Evolutionary conservation across 2,113 vertebrate species (phyloP).

Genomic region (Hemiscyllium ocellatum): DNA sequence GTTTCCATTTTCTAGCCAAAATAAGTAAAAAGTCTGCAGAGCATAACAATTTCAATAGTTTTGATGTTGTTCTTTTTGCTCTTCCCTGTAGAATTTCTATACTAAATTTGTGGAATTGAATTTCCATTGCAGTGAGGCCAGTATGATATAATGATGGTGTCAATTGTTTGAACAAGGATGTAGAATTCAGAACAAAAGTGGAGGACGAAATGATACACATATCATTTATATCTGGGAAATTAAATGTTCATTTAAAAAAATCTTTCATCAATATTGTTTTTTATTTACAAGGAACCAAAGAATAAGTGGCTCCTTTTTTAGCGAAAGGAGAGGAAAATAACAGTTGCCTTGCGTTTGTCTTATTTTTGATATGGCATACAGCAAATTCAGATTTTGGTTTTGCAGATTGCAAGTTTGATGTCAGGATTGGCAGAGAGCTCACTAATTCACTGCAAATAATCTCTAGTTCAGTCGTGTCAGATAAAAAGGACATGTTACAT

Average conservation of each 20-base stretch:
- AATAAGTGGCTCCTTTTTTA: constrained; percentile 20
- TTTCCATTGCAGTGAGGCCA: constrained; percentile 7
- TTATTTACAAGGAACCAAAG: constrained; percentile 33
- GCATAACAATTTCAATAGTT: constrained; percentile 24
- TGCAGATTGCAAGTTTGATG: constrained; percentile 10
- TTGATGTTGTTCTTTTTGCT: constrained; percentile 29
- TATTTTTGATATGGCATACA: constrained; percentile 3
- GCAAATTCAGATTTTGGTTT: not conserved
- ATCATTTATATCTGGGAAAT: constrained; percentile 28
- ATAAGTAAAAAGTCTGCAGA: constrained; percentile 14
- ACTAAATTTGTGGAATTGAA: constrained; percentile 22
- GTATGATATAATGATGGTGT: not conserved
- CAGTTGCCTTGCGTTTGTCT: not conserved
- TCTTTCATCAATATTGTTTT: constrained; percentile 2
- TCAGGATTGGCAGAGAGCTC: not conserved
- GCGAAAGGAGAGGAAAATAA: constrained; percentile 1
- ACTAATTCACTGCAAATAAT: constrained; percentile 1
- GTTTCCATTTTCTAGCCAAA: constrained; percentile 31
- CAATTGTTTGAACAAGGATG: constrained; percentile 27
- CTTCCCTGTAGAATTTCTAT: constrained; percentile 32
- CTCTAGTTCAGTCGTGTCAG: not conserved
- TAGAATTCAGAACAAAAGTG: constrained; percentile 30
- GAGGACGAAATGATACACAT: constrained; percentile 4
- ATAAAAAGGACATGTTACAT: constrained; percentile 9
- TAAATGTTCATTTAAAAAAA: constrained; percentile 31